A percentile compares a stretch with the other conserved stretches of the same genome.
Evolutionary conservation across 1,140 invertebrate genomes (phyloP).

Genomic region (Dolichoris vasculosae): DNA sequence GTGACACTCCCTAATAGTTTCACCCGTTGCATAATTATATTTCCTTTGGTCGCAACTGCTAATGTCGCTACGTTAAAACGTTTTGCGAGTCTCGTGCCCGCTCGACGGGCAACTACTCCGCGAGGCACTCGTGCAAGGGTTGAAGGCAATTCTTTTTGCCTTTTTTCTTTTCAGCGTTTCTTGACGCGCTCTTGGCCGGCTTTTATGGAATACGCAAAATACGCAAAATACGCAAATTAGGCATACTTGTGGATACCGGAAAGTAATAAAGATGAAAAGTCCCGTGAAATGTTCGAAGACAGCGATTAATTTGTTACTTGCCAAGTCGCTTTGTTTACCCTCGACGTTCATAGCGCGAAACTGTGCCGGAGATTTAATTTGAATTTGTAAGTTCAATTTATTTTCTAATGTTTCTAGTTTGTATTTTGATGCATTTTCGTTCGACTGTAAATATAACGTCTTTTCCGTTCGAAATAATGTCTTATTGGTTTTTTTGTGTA

Average conservation of each 20-base stretch:
- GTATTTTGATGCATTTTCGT: too few species aligned
- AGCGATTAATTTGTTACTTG: neutral
- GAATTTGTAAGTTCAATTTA: too few species aligned
- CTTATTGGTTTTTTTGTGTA: too few species aligned
- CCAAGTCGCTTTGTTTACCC: neutral
- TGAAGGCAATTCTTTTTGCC: neutral
- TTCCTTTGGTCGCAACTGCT: constrained; percentile 56
- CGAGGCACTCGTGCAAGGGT: neutral
- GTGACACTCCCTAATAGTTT: constrained; percentile 63
- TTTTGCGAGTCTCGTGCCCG: constrained; percentile 10
- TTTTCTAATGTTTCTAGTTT: too few species aligned
- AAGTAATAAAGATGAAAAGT: neutral
- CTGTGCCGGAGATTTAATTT: too few species aligned
- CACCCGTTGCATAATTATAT: constrained; percentile 62
- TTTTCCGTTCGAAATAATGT: too few species aligned
- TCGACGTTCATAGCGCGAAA: too few species aligned
- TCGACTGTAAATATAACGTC: too few species aligned
- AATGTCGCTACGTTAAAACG: constrained; percentile 61
- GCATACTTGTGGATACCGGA: neutral
- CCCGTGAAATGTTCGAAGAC: neutral
- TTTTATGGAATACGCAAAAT: too few species aligned
- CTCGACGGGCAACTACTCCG: neutral
- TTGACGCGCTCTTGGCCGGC: neutral
- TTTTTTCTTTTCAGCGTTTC: neutral
- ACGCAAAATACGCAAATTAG: neutral